Conservation (phyloP, 1,140 invertebrate species). For the Trichonephila clavata region DNA sequence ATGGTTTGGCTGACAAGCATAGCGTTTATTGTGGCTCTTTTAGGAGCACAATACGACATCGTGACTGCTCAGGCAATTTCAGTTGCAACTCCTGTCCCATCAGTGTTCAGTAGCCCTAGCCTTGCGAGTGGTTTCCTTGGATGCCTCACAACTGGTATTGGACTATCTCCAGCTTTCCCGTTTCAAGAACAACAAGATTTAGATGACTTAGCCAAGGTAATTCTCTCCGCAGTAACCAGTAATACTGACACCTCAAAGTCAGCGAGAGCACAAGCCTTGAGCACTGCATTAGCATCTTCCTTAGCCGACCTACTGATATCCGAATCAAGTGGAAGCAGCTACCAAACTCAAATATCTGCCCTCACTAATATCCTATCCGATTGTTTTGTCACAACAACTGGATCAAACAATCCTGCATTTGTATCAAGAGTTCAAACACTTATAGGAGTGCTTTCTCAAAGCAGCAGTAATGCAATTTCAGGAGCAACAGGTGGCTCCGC, state of each 20-base stretch:
- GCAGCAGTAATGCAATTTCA: background rate
- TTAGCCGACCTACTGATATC: background rate
- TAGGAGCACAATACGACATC: background rate
- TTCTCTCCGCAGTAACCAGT: background rate
- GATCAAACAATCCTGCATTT: background rate
- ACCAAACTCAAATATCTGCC: background rate
- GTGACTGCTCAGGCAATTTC: background rate
- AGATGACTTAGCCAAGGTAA: conserved; percentile 13
- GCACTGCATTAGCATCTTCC: conserved; percentile 46
- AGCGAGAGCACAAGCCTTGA: background rate
- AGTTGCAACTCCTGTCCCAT: background rate
- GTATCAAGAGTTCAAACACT: no score
- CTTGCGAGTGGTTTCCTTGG: background rate
- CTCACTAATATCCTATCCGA: background rate
- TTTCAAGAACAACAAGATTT: conserved; percentile 34
- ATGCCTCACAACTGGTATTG: conserved; percentile 12
- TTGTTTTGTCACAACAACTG: conserved; percentile 28
- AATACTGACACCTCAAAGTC: background rate
- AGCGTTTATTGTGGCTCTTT: background rate
- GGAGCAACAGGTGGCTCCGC: background rate
- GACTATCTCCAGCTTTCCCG: background rate
- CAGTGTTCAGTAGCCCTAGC: background rate
- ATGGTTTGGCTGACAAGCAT: conserved; percentile 38
- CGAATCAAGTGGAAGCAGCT: background rate
- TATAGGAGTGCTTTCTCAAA: background rate